Evolutionary conservation across 2,797 vertebrate genomes (phyloP), one percentile per base, ranked within the genome.

Genomic region (Staurois parvus): DNA sequence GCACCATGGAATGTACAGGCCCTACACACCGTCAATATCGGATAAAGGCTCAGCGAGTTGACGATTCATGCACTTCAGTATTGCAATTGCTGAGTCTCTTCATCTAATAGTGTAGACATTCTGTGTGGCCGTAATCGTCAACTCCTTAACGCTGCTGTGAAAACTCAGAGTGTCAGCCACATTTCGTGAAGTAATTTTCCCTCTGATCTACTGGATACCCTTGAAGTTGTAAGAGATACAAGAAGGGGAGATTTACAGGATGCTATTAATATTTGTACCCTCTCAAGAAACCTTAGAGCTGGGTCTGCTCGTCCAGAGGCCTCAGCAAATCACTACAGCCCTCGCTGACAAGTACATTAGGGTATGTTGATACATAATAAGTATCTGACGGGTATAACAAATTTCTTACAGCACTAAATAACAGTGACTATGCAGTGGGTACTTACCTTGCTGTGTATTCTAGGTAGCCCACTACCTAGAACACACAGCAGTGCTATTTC

Each of bases 301-400:
- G 74, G 67, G 48, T 67, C 69, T 73, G 42, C 59, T 59, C 79
- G 24, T 74, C 34, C 73, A 34, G 30, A 69, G 64, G 17, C 72
- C 72, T 34, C 76, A 67, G 29, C 30, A 74, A 56, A 73, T 42
- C 45, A 69, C 30, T 72, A 90, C 90, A 95, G 93, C 74, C 95
- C 95, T 94, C 68, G 70, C 29, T 81, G 95, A 88, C 34, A 91
- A 92, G 73, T 13, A 19, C 80, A 45, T 40, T 52, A 4, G 0
- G 48, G 29, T 17, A 52, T 17, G 3, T 17, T 52, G 5, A 17
- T 2, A 52, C 48, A 52, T 45, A 52, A 19, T 19, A 52, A 52
- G 48, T 52, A 52, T 52, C 19, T 52, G 15, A 17, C 13, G 48
- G 17, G 15, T 19, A 52, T 52, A 19, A 52, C 15, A 17, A 52